Percentiles rank a stretch among this genome's conserved stretches.
Evolutionary conservation across 1,140 invertebrate species (phyloP).

Genomic region (Dendroctonus ponderosae): DNA sequence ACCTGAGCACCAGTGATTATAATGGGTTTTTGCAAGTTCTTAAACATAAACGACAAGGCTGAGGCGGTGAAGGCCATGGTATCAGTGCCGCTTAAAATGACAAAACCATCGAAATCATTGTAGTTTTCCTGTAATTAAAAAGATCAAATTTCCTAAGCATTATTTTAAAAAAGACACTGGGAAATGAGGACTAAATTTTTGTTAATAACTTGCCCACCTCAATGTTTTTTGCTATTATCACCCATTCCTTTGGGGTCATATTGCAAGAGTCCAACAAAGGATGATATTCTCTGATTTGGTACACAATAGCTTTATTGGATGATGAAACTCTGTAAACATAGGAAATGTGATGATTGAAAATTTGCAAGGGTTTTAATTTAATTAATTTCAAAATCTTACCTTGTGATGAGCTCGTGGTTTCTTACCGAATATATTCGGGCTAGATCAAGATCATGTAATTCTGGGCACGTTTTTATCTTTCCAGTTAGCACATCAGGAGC

Average conservation of each 20-base stretch:
- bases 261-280: constrained; percentile 89
- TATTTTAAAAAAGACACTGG: background rate
- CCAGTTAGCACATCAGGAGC: constrained; percentile 35
- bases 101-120: constrained; percentile 82
- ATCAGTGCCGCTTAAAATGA: constrained; percentile 95
- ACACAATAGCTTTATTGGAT: constrained; percentile 48
- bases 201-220: constrained; percentile 57
- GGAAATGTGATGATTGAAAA: too few relatives aligned
- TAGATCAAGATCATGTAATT: constrained; percentile 38
- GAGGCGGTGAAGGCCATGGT: constrained; percentile 95
- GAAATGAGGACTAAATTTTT: background rate
- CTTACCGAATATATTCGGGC: constrained; percentile 32
- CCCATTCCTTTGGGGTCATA: constrained; percentile 91
- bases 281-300: constrained; percentile 83
- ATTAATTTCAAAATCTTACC: constrained; percentile 9
- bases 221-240: constrained; percentile 84
- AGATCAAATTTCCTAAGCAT: background rate
- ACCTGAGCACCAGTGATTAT: constrained; percentile 91
- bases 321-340: constrained; percentile 14
- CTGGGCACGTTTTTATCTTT: constrained; percentile 36
- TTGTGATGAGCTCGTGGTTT: constrained; percentile 28
- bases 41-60: constrained; percentile 93
- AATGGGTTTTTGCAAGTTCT: constrained; percentile 91
- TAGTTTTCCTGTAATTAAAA: constrained; percentile 40
- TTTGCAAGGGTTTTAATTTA: too few relatives aligned